These are phyloP conservation scores for Himalopsyche japonica DNA, from an alignment of 2,888 invertebrate genomes.

Conservation along the genomic window DNA sequence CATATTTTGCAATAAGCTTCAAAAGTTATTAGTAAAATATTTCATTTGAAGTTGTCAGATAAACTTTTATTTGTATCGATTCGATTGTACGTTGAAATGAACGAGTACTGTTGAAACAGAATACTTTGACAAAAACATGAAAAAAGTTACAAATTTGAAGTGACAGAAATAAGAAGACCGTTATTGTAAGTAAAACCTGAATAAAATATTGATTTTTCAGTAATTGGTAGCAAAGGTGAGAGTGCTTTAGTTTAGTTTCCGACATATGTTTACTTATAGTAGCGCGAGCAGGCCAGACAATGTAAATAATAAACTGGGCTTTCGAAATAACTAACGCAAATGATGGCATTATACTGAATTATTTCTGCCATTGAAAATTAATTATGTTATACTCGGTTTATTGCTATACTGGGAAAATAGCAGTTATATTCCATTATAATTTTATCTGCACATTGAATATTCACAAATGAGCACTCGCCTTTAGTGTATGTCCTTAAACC, in stretches of 20 bases:
- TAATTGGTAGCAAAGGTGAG: background rate
- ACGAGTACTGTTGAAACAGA: too few relatives aligned
- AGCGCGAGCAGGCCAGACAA: background rate
- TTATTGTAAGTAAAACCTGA: background rate
- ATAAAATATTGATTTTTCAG: background rate
- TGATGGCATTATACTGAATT: background rate
- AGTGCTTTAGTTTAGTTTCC: background rate
- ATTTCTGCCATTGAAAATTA: background rate
- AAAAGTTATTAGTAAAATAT: too few relatives aligned
- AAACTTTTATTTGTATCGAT: too few relatives aligned
- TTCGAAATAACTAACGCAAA: background rate
- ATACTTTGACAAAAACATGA: background rate
- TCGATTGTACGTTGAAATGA: too few relatives aligned
- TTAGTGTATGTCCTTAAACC: too few relatives aligned
- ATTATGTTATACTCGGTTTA: too few relatives aligned
- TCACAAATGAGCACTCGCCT: too few relatives aligned
- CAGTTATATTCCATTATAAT: too few relatives aligned
- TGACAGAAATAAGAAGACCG: background rate
- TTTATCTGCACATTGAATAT: too few relatives aligned
- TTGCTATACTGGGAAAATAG: too few relatives aligned
- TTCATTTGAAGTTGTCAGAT: too few relatives aligned
- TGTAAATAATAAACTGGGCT: background rate
- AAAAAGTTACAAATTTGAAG: background rate
- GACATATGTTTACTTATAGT: background rate
- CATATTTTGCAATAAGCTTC: too few relatives aligned